Evolutionary conservation across 2,888 invertebrate genomes (phyloP), one percentile per base, ranked within the genome.

Genomic region (Heterodera filipjevi): DNA sequence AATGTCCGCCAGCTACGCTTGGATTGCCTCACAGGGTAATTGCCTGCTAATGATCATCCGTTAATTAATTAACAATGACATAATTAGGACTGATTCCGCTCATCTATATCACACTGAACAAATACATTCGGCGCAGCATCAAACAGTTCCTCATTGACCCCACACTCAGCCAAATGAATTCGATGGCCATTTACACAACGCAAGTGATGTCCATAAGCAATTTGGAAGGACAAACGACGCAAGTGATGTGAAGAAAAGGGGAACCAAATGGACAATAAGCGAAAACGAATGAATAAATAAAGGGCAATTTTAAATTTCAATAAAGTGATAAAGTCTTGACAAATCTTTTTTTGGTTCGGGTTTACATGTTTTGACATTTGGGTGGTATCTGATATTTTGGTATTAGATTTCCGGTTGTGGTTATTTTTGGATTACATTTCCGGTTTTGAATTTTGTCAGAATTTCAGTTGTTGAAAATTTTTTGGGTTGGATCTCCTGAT

Each of bases 81-180:
- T 33, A 14, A 8, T 35, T 39, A 75, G 75, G 75, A 19, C 30
- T 75, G 46, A 46, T 75, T 32, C 75, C 75, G 44, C 22, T 75
- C 44, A 75, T 75, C 30, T 75, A 75, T 19, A 75, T 75, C 19
- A 64, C n/a, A 8, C 30, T 75, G 32, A 75, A 75, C 46, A 75
- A 75, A 64, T 75, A 75, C 68, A 64, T 75, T 8, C 75, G 75
- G 3, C 30, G 64, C 66, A 75, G 64, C 46, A 75, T 75, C 27
- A 75, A 75, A 39, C 59, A 32, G 32, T 64, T 75, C 30, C 49
- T 75, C n/a, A 75, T 78, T 35, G 78, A 76, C 14, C 78, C 78
- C n/a, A 78, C 72, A 49, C 44, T 77, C 19, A 77, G 66, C 72
- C 46, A 76, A 77, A 39, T 76, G n/a, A 30, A 64, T 12, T 35